These are phyloP conservation scores for Hymenopus coronatus DNA, from an alignment of 2,888 invertebrate species.

Conservation along the genomic window DNA sequence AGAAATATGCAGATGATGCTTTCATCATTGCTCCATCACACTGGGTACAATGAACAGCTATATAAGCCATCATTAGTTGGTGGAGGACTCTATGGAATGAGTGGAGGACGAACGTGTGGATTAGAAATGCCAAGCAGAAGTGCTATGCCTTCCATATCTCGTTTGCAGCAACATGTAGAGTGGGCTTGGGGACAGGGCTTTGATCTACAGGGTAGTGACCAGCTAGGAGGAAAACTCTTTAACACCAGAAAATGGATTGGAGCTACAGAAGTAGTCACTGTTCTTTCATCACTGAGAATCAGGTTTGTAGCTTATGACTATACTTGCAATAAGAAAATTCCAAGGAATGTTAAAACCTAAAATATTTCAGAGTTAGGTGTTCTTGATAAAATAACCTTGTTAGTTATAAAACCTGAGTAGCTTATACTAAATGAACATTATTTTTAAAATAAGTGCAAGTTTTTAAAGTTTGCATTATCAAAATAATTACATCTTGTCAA, in stretches of 20 bases:
- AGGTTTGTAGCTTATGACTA: slow-evolving; percentile 49
- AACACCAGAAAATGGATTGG: slow-evolving; percentile 93
- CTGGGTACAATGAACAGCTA: slow-evolving; percentile 63
- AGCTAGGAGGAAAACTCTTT: slow-evolving; percentile 74
- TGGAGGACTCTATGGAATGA: slow-evolving; percentile 36
- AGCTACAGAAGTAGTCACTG: slow-evolving; percentile 84
- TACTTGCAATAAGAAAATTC: background rate
- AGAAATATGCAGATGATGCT: slow-evolving; percentile 88
- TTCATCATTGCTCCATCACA: slow-evolving; percentile 71
- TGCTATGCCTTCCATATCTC: slow-evolving; percentile 80
- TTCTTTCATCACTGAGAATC: slow-evolving; percentile 77
- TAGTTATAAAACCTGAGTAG: no score
- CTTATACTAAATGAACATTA: no score
- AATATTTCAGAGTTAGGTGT: no score
- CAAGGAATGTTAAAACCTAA: no score
- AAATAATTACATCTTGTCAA: no score
- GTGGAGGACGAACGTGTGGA: slow-evolving; percentile 20
- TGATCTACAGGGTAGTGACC: slow-evolving; percentile 79
- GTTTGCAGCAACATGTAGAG: slow-evolving; percentile 80
- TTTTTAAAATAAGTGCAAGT: no score
- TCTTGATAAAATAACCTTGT: no score
- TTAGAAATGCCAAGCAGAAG: slow-evolving; percentile 54
- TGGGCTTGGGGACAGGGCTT: slow-evolving; percentile 79
- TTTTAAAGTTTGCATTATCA: no score
- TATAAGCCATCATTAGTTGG: slow-evolving; percentile 46